These are phyloP conservation scores for Eolophus roseicapilla DNA, from an alignment of 2,113 vertebrate genomes.

Conservation along the genomic window DNA sequence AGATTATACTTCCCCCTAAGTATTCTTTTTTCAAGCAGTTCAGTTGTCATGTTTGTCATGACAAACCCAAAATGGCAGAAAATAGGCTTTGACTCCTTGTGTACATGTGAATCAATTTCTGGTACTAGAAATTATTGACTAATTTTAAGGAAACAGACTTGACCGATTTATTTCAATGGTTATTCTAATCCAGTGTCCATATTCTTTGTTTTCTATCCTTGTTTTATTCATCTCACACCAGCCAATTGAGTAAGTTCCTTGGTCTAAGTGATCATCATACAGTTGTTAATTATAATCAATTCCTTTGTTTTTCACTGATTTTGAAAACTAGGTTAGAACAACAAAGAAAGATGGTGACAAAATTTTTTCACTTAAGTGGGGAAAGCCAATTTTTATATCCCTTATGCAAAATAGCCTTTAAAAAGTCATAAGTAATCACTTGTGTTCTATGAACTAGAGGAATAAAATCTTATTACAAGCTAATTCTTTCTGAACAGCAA, in stretches of 20 bases:
- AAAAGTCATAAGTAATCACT: not conserved
- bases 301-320: not conserved
- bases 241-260: not conserved
- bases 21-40: not conserved
- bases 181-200: not conserved
- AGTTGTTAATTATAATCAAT: not conserved
- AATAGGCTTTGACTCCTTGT: not conserved
- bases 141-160: not conserved
- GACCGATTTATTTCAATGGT: not conserved
- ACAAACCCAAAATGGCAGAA: not conserved
- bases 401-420: not conserved
- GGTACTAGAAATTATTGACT: not conserved
- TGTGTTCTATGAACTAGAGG: not conserved
- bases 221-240: not conserved
- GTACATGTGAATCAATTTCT: not conserved
- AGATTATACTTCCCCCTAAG: not conserved
- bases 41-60: not conserved
- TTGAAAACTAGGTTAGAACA: not conserved
- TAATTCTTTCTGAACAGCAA: not conserved
- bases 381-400: not conserved
- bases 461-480: conserved; percentile 9
- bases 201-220: not conserved
- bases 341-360: not conserved
- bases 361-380: not conserved
- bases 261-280: not conserved